phyloP scores from a whole-genome alignment of 1,140 invertebrate genomes.

The Caenorhabditis briggsae region DNA sequence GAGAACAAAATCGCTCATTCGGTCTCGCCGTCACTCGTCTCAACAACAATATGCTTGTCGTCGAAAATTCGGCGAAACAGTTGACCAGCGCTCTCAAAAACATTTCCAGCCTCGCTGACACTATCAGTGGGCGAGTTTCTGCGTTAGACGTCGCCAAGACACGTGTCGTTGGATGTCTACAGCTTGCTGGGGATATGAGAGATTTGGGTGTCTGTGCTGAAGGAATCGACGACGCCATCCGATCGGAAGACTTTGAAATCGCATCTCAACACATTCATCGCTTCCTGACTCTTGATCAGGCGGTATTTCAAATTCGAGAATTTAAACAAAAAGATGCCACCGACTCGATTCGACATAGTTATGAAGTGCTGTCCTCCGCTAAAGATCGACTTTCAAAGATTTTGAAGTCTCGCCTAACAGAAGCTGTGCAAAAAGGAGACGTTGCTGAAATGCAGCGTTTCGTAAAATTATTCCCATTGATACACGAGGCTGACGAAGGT shows the following conservation, averaged over 20 bases:
- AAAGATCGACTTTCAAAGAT: constrained; percentile 85
- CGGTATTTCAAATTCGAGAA: constrained; percentile 83
- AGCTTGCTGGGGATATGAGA: constrained; percentile 93
- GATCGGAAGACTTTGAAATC: constrained; percentile 86
- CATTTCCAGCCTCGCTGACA: constrained; percentile 74
- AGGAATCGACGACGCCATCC: constrained; percentile 91
- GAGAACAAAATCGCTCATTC: constrained; percentile 65
- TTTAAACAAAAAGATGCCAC: constrained; percentile 64
- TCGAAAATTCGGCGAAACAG: constrained; percentile 69
- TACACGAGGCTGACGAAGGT: constrained; percentile 92
- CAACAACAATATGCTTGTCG: constrained; percentile 68
- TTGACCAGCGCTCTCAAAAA: constrained; percentile 69
- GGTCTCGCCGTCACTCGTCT: constrained; percentile 73
- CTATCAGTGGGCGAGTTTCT: constrained; percentile 82
- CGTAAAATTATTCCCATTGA: constrained; percentile 94
- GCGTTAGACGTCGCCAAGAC: constrained; percentile 93
- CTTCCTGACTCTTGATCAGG: constrained; percentile 94
- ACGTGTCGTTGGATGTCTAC: constrained; percentile 92
- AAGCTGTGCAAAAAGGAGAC: constrained; percentile 90
- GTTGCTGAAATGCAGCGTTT: constrained; percentile 81
- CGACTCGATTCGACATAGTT: constrained; percentile 73
- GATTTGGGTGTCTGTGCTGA: constrained; percentile 92
- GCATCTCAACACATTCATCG: constrained; percentile 94
- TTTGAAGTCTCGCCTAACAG: constrained; percentile 88
- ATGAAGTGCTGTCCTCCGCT: constrained; percentile 87